phyloP scores from a whole-genome alignment of 2,888 invertebrate genomes.

The Bursaphelenchus okinawaensis region DNA sequence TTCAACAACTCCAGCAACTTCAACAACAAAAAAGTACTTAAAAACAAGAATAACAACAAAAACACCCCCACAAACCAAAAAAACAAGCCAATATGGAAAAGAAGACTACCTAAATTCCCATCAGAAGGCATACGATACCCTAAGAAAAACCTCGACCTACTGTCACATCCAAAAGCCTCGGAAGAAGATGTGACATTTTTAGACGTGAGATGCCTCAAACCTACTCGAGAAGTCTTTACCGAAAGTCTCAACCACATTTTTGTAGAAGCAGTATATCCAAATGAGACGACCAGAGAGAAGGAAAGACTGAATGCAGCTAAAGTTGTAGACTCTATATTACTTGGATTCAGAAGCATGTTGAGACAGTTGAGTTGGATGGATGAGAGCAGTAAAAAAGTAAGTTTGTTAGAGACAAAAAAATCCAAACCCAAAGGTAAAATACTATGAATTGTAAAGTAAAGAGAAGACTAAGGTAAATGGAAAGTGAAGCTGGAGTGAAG shows the following conservation, averaged over 20 bases:
- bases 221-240: not conserved
- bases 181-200: not conserved
- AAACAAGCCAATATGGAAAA: too few relatives aligned
- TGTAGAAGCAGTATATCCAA: conserved; percentile 40
- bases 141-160: not conserved
- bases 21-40: not conserved
- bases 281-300: not conserved
- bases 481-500: too few relatives aligned
- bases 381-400: conserved; percentile 25
- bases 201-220: not conserved
- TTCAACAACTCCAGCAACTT: not conserved
- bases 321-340: conserved; percentile 16
- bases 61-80: too few relatives aligned
- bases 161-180: not conserved
- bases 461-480: too few relatives aligned
- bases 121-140: not conserved
- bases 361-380: conserved; percentile 43
- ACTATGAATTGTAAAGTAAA: too few relatives aligned
- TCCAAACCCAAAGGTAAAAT: too few relatives aligned
- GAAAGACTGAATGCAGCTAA: conserved; percentile 1
- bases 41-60: not conserved
- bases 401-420: too few relatives aligned
- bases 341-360: conserved; percentile 34
- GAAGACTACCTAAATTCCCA: not conserved
- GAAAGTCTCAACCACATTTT: not conserved